Conservation (phyloP, 2,113 vertebrate genomes). For the Oriolus oriolus region DNA sequence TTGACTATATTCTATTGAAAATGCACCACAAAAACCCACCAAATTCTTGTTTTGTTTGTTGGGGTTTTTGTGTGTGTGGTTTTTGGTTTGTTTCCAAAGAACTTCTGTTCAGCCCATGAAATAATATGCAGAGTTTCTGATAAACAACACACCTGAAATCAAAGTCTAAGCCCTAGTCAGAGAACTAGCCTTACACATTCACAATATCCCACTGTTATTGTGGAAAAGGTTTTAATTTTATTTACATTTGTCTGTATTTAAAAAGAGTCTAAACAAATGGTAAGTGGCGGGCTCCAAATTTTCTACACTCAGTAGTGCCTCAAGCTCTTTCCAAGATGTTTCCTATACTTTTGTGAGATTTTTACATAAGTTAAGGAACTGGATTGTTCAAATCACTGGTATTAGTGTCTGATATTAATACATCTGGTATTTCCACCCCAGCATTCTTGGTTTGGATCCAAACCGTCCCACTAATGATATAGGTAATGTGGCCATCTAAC, state of each 20-base stretch:
- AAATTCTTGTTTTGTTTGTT: neutral
- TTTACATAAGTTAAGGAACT: neutral
- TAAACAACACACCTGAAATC: slow-evolving; percentile 26
- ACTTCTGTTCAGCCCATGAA: neutral
- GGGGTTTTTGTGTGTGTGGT: neutral
- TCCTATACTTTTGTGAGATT: neutral
- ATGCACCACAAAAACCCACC: neutral
- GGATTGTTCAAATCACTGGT: neutral
- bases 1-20: neutral
- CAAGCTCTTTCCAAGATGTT: neutral
- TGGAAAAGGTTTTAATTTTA: neutral
- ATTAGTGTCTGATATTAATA: neutral
- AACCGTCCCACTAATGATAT: neutral
- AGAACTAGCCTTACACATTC: neutral
- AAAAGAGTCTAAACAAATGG: neutral
- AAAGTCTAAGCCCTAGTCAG: neutral
- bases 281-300: neutral
- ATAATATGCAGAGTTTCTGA: neutral
- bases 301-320: neutral
- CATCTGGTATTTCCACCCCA: neutral
- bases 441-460: neutral
- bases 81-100: neutral
- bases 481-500: neutral
- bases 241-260: neutral
- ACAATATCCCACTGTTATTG: neutral